Evolutionary conservation across 1,140 invertebrate species (phyloP).

Genomic region (Holcopasites calliopsidis): DNA sequence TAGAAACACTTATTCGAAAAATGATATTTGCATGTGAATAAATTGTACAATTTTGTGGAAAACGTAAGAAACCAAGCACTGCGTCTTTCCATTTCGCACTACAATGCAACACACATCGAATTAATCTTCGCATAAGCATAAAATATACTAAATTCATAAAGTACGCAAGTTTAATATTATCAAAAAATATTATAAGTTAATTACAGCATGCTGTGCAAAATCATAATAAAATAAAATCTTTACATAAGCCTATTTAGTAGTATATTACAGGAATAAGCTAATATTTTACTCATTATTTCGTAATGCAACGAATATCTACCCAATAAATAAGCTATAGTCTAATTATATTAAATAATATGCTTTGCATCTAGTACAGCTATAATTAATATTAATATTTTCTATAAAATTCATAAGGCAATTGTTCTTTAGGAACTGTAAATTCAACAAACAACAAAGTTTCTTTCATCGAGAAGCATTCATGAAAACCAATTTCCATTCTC

Average conservation of each 20-base stretch:
- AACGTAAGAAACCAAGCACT: background rate
- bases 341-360: no score
- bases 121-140: background rate
- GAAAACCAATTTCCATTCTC: no score
- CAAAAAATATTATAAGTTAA: slow-evolving; percentile 46
- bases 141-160: background rate
- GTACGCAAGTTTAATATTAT: no score
- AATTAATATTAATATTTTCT: no score
- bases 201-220: slow-evolving; percentile 51
- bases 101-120: background rate
- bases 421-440: no score
- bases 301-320: no score
- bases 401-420: no score
- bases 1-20: background rate
- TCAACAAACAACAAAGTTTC: no score
- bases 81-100: background rate
- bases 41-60: background rate
- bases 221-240: slow-evolving; percentile 4
- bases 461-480: no score
- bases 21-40: background rate
- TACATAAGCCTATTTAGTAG: background rate
- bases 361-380: no score
- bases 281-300: no score
- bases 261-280: background rate
- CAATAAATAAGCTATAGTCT: no score